Percentiles rank a stretch among this genome's conserved stretches.
phyloP scores from a whole-genome alignment of 2,113 vertebrate genomes.

The Oryctolagus cuniculus region DNA sequence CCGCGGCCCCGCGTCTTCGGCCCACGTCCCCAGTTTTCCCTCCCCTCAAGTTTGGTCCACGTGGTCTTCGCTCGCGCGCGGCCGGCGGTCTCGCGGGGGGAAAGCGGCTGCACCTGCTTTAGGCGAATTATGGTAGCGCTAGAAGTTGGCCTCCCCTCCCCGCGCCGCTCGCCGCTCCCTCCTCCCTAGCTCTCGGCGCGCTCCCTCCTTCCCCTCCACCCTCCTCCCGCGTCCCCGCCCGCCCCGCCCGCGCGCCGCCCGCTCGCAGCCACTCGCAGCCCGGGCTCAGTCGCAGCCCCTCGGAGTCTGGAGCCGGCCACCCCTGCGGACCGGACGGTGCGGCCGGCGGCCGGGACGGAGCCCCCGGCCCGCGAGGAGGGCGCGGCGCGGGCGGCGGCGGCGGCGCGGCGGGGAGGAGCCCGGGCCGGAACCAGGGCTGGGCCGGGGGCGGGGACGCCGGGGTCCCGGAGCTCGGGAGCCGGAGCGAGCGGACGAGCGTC shows the following conservation, averaged over 20 bases:
- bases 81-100: neutral
- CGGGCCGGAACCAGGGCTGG: slow-evolving; percentile 83
- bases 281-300: slow-evolving; percentile 81
- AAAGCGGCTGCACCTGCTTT: slow-evolving; percentile 81
- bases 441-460: slow-evolving; percentile 83
- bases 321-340: slow-evolving; percentile 69
- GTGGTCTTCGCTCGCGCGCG: slow-evolving; percentile 52
- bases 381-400: slow-evolving; percentile 74
- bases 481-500: slow-evolving; percentile 65
- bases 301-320: slow-evolving; percentile 77
- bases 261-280: slow-evolving; percentile 76
- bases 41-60: slow-evolving; percentile 68
- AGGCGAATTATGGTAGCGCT: slow-evolving; percentile 83
- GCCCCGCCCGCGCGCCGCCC: slow-evolving; percentile 69
- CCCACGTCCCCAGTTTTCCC: slow-evolving; percentile 4
- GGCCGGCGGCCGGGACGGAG: slow-evolving; percentile 67
- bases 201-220: slow-evolving; percentile 70
- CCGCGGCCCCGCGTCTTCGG: neutral
- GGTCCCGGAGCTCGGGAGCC: slow-evolving; percentile 77
- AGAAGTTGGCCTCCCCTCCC: slow-evolving; percentile 80
- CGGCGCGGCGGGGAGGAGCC: slow-evolving; percentile 81
- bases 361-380: slow-evolving; percentile 70
- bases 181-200: slow-evolving; percentile 62
- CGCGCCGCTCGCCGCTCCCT: slow-evolving; percentile 52
- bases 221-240: slow-evolving; percentile 52